These are phyloP conservation scores for Amblyopsis hoosieri DNA, from an alignment of 2,797 vertebrate species.

Conservation along the genomic window DNA sequence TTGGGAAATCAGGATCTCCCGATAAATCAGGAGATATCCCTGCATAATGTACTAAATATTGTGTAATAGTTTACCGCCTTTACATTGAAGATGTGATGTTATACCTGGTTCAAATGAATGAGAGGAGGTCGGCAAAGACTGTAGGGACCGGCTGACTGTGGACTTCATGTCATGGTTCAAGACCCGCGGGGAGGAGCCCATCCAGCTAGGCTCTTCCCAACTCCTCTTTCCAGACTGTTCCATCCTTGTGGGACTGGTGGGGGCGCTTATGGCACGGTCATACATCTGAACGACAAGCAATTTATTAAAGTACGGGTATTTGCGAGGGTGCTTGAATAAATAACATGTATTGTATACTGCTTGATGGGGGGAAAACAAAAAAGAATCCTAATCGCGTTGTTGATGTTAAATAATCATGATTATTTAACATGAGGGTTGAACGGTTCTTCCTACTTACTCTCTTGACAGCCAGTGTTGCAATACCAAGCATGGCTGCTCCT, in stretches of 20 bases:
- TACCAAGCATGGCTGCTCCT: constrained; percentile 95
- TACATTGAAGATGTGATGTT: not conserved
- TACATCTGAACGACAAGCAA: constrained; percentile 85
- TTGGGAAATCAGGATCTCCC: too few species aligned
- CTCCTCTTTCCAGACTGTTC: constrained; percentile 87
- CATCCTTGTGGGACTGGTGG: constrained; percentile 92
- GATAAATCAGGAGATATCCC: too few species aligned
- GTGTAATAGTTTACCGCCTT: not conserved
- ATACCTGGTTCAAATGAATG: constrained; percentile 70
- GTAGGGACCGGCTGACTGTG: constrained; percentile 90
- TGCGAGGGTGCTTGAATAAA: too few species aligned
- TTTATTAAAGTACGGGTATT: not conserved
- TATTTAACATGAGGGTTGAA: too few species aligned
- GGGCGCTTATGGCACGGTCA: constrained; percentile 92
- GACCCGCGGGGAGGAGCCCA: constrained; percentile 90
- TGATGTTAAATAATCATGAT: too few species aligned
- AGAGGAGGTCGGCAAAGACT: constrained; percentile 87
- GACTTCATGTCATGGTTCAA: constrained; percentile 91
- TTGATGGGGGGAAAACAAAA: too few species aligned
- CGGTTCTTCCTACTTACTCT: constrained; percentile 77
- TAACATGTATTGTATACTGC: too few species aligned
- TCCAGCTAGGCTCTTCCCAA: constrained; percentile 97
- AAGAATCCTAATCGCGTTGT: too few species aligned
- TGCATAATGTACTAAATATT: too few species aligned
- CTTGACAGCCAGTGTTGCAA: constrained; percentile 94